Evolutionary conservation across 1,140 invertebrate genomes (phyloP).

Genomic region (Holcopasites calliopsidis): DNA sequence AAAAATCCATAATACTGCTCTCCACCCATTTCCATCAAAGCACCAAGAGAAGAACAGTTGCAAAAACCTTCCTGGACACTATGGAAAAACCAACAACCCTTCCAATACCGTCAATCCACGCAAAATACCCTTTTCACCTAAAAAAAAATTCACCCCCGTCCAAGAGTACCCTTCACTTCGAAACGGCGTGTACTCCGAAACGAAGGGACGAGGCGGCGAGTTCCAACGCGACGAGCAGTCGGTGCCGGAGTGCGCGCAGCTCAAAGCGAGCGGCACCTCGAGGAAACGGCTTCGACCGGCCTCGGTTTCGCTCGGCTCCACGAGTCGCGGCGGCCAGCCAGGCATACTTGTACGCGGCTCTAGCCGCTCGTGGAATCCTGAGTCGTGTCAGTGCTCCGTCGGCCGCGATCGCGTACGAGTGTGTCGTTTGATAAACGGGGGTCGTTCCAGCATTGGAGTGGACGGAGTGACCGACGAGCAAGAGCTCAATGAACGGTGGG

Average conservation of each 20-base stretch:
- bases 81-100: too few relatives aligned
- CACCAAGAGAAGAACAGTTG: too few relatives aligned
- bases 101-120: too few relatives aligned
- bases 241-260: slow-evolving; percentile 33
- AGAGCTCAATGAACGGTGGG: not conserved
- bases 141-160: too few relatives aligned
- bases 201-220: too few relatives aligned
- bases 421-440: slow-evolving; percentile 4
- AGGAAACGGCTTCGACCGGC: slow-evolving; percentile 38
- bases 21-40: too few relatives aligned
- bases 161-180: too few relatives aligned
- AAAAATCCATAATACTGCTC: too few relatives aligned
- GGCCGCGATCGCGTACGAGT: slow-evolving; percentile 50
- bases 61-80: too few relatives aligned
- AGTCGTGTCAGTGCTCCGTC: slow-evolving; percentile 59
- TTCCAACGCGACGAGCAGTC: slow-evolving; percentile 21
- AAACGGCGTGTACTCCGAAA: too few relatives aligned
- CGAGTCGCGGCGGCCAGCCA: slow-evolving; percentile 41
- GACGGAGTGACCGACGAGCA: not conserved
- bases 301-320: slow-evolving; percentile 50
- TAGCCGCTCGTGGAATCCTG: slow-evolving; percentile 52
- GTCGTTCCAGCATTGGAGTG: not conserved
- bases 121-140: too few relatives aligned
- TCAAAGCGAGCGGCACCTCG: not conserved
- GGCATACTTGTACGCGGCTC: slow-evolving; percentile 33